Percentiles rank a stretch among this genome's conserved stretches.
These are phyloP conservation scores for Shinisaurus crocodilurus DNA, from an alignment of 2,113 vertebrate genomes.

Conservation along the genomic window DNA sequence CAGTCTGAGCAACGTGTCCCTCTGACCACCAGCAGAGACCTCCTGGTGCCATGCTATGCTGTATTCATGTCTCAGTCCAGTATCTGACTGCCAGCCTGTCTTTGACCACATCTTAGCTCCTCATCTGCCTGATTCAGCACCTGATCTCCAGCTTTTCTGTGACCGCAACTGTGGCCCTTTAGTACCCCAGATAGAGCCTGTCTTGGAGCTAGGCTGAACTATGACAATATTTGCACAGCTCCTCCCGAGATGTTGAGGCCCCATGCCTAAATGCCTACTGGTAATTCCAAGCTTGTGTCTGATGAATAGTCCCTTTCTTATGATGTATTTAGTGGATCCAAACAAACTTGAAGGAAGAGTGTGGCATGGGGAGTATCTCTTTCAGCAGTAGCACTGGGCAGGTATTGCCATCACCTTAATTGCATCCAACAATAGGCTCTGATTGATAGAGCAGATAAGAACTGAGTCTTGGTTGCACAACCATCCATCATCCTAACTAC, in stretches of 20 bases:
- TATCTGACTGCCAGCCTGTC: not conserved
- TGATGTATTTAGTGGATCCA: not conserved
- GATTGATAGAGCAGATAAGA: slow-evolving; percentile 24
- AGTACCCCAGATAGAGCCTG: not conserved
- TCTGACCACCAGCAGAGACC: not conserved
- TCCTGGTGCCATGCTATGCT: not conserved
- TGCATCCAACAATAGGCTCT: slow-evolving; percentile 6
- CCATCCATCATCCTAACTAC: slow-evolving; percentile 14
- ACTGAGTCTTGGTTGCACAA: slow-evolving; percentile 2
- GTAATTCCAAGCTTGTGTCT: not conserved
- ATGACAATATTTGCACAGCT: not conserved
- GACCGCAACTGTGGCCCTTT: not conserved
- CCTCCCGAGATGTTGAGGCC: not conserved
- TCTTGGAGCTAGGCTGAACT: not conserved
- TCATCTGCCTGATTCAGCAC: not conserved
- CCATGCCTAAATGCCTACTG: not conserved
- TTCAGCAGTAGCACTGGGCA: not conserved
- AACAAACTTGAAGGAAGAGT: not conserved
- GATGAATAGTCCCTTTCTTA: not conserved
- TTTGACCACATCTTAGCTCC: not conserved
- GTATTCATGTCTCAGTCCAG: not conserved
- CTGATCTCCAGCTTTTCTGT: not conserved
- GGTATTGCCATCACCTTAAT: slow-evolving; percentile 6
- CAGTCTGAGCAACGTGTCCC: not conserved
- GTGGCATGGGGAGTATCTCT: not conserved